Evolutionary conservation across 30 jellyfish, hydroid and myxozoan species (phyloP).

Genomic region (Chironex yamaguchii): DNA sequence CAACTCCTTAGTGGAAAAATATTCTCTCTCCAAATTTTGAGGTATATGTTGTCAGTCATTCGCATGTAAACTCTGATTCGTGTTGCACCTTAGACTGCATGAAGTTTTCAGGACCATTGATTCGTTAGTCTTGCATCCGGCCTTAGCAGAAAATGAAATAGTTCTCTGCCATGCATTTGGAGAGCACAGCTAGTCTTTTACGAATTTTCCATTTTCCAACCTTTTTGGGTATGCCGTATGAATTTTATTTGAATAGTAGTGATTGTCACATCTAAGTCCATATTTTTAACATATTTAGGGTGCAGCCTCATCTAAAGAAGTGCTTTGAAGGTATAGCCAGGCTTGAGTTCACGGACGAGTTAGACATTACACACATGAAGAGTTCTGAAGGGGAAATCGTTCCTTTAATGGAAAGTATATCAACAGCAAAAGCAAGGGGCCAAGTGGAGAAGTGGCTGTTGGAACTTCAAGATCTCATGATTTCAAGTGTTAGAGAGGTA

Average conservation of each 20-base stretch:
- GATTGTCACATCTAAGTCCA: background rate
- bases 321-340: constrained; percentile 98
- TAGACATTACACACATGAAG: constrained; percentile 97
- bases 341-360: constrained; percentile 94
- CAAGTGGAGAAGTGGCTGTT: constrained; percentile 98
- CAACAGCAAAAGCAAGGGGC: constrained; percentile 99
- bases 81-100: too few relatives aligned
- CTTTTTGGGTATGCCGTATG: background rate
- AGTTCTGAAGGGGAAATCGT: constrained; percentile 99
- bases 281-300: constrained; percentile 48
- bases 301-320: constrained; percentile 94
- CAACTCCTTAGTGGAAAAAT: too few relatives aligned
- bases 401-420: constrained; percentile 83
- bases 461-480: constrained; percentile 91
- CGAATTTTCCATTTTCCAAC: background rate
- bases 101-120: too few relatives aligned
- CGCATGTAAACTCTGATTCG: too few relatives aligned
- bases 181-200: background rate
- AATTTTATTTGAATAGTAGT: background rate
- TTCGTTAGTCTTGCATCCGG: too few relatives aligned
- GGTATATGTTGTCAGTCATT: too few relatives aligned
- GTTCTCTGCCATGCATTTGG: background rate
- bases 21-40: too few relatives aligned
- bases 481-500: constrained; percentile 92
- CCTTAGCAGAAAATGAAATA: too few relatives aligned